Conservation (phyloP, 2,888 invertebrate genomes). For the Agrochola lychnidis region DNA sequence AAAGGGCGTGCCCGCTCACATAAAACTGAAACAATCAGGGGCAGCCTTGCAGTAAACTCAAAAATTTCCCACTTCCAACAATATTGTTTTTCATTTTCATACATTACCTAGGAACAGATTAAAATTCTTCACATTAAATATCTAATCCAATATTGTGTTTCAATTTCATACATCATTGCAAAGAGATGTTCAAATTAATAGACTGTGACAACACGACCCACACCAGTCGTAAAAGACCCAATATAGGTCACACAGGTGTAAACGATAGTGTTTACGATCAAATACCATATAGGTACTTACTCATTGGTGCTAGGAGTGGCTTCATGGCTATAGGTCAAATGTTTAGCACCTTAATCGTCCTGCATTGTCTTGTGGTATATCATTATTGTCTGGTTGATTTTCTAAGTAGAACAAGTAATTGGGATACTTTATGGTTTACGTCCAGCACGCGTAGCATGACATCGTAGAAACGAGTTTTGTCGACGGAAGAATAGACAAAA, state of each 20-base stretch:
- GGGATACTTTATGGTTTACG: background rate
- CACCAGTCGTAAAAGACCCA: conserved; percentile 27
- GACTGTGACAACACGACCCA: conserved; percentile 17
- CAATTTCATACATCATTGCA: conserved; percentile 9
- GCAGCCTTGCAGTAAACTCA: background rate
- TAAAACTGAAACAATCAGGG: too few relatives aligned
- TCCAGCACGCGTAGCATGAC: too few relatives aligned
- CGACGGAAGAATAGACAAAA: too few relatives aligned
- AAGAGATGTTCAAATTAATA: conserved; percentile 32
- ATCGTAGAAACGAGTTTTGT: too few relatives aligned
- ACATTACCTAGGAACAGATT: background rate
- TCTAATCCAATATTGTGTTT: background rate
- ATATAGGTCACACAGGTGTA: conserved; percentile 40
- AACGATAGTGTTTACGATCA: conserved; percentile 40
- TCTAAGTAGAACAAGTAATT: background rate
- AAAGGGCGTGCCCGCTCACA: too few relatives aligned
- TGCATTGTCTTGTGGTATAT: conserved; percentile 24
- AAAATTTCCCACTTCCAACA: background rate
- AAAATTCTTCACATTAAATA: background rate
- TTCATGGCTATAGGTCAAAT: conserved; percentile 25
- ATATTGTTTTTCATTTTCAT: background rate
- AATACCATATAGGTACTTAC: conserved; percentile 13
- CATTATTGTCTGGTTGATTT: conserved; percentile 3
- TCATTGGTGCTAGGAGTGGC: conserved; percentile 31
- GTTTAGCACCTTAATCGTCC: conserved; percentile 8